Evolutionary conservation across 2,888 invertebrate genomes (phyloP).

Genomic region (Aquatica leii): DNA sequence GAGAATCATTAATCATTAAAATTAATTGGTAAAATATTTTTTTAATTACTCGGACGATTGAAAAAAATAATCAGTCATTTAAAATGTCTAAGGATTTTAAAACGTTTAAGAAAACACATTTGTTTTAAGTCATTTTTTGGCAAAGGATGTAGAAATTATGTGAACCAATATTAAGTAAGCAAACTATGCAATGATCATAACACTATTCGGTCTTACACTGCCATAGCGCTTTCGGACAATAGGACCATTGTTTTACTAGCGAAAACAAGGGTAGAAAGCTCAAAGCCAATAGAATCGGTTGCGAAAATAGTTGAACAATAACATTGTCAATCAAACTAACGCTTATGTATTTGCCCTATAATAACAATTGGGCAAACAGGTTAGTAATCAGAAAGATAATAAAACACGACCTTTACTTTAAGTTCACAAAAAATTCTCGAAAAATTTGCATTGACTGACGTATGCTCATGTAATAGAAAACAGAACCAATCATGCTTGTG

Average conservation of each 20-base stretch:
- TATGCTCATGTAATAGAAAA: constrained; percentile 24
- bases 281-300: constrained; percentile 30
- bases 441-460: constrained; percentile 23
- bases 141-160: too few relatives aligned
- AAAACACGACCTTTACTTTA: neutral
- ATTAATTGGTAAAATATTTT: too few relatives aligned
- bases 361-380: constrained; percentile 17
- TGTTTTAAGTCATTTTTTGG: too few relatives aligned
- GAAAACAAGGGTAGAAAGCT: constrained; percentile 34
- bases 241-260: constrained; percentile 38
- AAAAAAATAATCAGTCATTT: too few relatives aligned
- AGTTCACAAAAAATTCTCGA: constrained; percentile 19
- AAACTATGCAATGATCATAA: too few relatives aligned
- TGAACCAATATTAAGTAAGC: too few relatives aligned
- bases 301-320: constrained; percentile 32
- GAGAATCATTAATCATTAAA: too few relatives aligned
- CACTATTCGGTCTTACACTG: constrained; percentile 27
- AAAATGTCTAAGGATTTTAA: too few relatives aligned
- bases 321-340: constrained; percentile 30
- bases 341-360: constrained; percentile 28
- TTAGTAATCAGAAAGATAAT: constrained; percentile 14
- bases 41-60: too few relatives aligned
- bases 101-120: too few relatives aligned
- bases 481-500: constrained; percentile 32
- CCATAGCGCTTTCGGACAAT: constrained; percentile 37